phyloP scores from a whole-genome alignment of 2,113 vertebrate species.

The Romanogobio albipinnatus region DNA sequence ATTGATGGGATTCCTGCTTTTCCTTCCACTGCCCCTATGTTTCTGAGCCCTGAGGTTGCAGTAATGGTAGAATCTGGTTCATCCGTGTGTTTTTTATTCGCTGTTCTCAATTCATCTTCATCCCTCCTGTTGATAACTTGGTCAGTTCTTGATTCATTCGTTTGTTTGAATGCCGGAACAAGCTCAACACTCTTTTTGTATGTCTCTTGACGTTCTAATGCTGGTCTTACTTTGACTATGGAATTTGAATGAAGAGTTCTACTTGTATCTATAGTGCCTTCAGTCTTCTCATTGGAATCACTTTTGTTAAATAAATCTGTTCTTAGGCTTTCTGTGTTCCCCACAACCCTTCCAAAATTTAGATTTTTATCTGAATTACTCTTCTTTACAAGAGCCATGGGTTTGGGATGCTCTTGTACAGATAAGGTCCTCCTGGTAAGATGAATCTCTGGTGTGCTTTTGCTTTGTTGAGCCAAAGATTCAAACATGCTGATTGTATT shows the following conservation, averaged over 20 bases:
- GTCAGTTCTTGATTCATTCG: constrained; percentile 50
- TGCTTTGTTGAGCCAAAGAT: constrained; percentile 66
- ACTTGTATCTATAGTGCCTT: background rate
- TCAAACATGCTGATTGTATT: constrained; percentile 79
- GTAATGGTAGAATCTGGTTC: constrained; percentile 64
- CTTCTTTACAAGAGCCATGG: constrained; percentile 43
- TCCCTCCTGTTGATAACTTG: constrained; percentile 11
- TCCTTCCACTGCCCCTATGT: background rate
- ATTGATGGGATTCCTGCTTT: background rate
- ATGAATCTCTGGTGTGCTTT: constrained; percentile 37
- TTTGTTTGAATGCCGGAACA: background rate
- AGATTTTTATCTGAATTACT: constrained; percentile 52
- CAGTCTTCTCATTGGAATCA: background rate
- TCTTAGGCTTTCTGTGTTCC: constrained; percentile 34
- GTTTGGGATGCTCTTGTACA: constrained; percentile 56
- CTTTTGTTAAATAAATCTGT: constrained; percentile 28
- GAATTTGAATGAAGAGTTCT: constrained; percentile 43
- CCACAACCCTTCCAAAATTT: constrained; percentile 9
- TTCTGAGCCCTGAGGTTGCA: constrained; percentile 33
- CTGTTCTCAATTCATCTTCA: background rate
- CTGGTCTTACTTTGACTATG: constrained; percentile 1
- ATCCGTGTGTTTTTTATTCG: constrained; percentile 50
- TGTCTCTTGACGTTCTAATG: background rate
- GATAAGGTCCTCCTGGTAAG: constrained; percentile 64
- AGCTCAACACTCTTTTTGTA: constrained; percentile 16